A percentile compares a stretch with the other conserved stretches of the same genome.
Conservation (phyloP, 2,113 vertebrate genomes). For the Ptyas mucosa region DNA sequence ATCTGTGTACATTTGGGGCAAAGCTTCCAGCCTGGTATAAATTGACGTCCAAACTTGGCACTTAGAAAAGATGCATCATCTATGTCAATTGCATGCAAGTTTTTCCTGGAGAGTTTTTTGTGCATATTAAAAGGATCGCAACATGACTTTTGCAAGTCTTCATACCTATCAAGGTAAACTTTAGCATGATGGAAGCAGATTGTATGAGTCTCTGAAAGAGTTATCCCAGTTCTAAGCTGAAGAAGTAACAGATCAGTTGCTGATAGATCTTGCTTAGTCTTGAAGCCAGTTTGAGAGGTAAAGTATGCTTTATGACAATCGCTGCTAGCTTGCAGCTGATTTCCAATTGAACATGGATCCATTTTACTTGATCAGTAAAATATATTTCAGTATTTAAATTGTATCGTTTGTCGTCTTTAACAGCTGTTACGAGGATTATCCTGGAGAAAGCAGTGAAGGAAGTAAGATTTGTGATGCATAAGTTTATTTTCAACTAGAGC, state of each 20-base stretch:
- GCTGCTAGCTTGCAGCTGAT: constrained; percentile 69
- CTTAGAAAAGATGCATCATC: constrained; percentile 74
- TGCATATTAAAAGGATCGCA: constrained; percentile 78
- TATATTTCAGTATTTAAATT: constrained; percentile 28
- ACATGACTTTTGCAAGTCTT: constrained; percentile 75
- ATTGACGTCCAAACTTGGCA: constrained; percentile 75
- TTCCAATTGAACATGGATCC: constrained; percentile 76
- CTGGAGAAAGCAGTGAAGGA: constrained; percentile 62
- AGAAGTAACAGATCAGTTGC: constrained; percentile 73
- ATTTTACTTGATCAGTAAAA: constrained; percentile 53
- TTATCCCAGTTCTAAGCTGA: constrained; percentile 75
- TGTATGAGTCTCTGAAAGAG: constrained; percentile 69
- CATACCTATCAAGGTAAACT: constrained; percentile 75
- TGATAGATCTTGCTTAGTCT: constrained; percentile 69
- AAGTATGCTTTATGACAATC: constrained; percentile 76
- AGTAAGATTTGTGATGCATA: constrained; percentile 50
- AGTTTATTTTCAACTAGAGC: constrained; percentile 21
- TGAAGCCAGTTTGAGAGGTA: constrained; percentile 72
- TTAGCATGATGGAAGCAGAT: constrained; percentile 78
- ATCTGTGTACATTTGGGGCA: constrained; percentile 77
- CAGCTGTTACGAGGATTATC: constrained; percentile 39
- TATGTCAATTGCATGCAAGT: constrained; percentile 71
- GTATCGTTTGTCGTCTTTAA: constrained; percentile 40
- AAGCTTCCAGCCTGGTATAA: constrained; percentile 79
- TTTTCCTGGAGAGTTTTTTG: constrained; percentile 75